Conservation (phyloP, 2,888 invertebrate genomes). For the Cancer borealis region DNA sequence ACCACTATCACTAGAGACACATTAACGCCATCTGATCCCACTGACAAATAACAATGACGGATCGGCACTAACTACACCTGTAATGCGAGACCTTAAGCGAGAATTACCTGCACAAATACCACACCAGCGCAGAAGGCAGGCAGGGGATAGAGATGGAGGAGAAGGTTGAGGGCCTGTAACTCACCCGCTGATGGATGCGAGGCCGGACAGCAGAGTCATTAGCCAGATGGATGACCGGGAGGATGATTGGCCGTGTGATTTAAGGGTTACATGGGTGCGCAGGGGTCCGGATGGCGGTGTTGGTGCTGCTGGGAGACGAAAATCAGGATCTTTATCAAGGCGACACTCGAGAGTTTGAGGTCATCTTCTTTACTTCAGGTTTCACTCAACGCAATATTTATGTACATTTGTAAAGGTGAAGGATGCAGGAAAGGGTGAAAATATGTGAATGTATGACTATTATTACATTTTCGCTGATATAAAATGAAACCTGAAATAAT, state of each 20-base stretch:
- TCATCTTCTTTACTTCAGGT: neutral
- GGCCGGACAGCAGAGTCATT: slow-evolving; percentile 26
- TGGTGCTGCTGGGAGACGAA: neutral
- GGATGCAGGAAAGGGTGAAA: too few relatives aligned
- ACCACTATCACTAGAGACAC: neutral
- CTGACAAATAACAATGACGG: slow-evolving; percentile 34
- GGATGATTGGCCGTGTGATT: slow-evolving; percentile 37
- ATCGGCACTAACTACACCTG: slow-evolving; percentile 20
- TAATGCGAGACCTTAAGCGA: slow-evolving; percentile 15
- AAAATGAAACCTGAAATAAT: too few relatives aligned
- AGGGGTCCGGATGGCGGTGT: neutral
- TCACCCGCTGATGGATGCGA: slow-evolving; percentile 48
- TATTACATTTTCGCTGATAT: too few relatives aligned
- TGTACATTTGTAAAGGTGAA: too few relatives aligned
- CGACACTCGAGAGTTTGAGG: neutral
- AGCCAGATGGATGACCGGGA: slow-evolving; percentile 1
- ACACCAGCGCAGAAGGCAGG: neutral
- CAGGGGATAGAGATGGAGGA: slow-evolving; percentile 10
- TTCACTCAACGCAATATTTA: too few relatives aligned
- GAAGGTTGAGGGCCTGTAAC: neutral
- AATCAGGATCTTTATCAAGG: neutral
- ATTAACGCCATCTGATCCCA: slow-evolving; percentile 13
- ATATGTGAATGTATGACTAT: too few relatives aligned
- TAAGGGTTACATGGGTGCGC: neutral
- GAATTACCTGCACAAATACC: neutral